A percentile compares a stretch with the other conserved stretches of the same genome.
phyloP scores from a whole-genome alignment of 2,113 vertebrate genomes.

The Amphilophus citrinellus region DNA sequence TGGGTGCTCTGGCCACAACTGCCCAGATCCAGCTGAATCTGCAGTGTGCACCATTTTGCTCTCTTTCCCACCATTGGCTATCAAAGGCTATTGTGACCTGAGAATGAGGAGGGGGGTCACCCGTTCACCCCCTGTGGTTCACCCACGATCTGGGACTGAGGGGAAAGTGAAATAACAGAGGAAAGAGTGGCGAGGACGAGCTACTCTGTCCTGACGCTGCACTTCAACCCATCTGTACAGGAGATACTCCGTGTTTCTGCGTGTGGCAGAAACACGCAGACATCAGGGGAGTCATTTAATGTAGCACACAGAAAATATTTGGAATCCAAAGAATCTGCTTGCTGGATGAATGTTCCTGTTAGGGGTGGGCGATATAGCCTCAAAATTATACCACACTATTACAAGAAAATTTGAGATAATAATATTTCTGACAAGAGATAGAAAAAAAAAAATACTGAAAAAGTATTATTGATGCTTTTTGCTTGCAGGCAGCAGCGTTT shows the following conservation, averaged over 20 bases:
- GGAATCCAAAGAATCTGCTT: slow-evolving; percentile 83
- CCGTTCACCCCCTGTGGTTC: slow-evolving; percentile 86
- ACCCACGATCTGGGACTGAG: slow-evolving; percentile 80
- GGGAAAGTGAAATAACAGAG: slow-evolving; percentile 58
- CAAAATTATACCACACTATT: too few relatives aligned
- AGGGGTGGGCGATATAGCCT: too few relatives aligned
- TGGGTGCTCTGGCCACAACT: slow-evolving; percentile 85
- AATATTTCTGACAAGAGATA: too few relatives aligned
- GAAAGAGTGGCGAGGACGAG: slow-evolving; percentile 68
- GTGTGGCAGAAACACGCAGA: slow-evolving; percentile 48
- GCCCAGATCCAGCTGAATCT: slow-evolving; percentile 89
- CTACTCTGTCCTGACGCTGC: background rate
- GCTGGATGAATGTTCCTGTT: slow-evolving; percentile 26
- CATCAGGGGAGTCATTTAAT: slow-evolving; percentile 83
- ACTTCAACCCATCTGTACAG: slow-evolving; percentile 50
- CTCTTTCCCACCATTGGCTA: slow-evolving; percentile 92
- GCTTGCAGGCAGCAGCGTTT: too few relatives aligned
- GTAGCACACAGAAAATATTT: slow-evolving; percentile 76
- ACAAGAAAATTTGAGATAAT: too few relatives aligned
- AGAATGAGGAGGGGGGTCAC: slow-evolving; percentile 89
- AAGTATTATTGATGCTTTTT: too few relatives aligned
- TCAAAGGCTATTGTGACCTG: slow-evolving; percentile 95
- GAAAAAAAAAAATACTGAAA: too few relatives aligned
- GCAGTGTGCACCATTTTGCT: slow-evolving; percentile 83
- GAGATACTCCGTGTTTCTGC: slow-evolving; percentile 21